phyloP scores from a whole-genome alignment of 2,888 invertebrate species.

The Platynereis dumerilii region DNA sequence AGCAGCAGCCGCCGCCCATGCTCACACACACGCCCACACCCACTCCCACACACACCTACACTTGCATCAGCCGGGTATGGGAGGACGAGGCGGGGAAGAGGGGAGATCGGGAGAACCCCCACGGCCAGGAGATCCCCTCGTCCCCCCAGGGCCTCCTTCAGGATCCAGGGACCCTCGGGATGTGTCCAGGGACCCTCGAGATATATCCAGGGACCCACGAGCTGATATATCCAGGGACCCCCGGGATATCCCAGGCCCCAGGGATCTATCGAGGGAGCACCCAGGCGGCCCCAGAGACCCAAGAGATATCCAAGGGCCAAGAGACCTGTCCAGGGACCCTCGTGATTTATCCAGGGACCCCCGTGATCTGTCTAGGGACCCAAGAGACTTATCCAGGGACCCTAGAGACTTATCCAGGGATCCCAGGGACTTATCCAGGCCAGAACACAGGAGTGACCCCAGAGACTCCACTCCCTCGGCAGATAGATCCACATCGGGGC shows the following conservation, averaged over 20 bases:
- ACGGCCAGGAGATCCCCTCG: not conserved
- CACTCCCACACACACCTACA: constrained; percentile 88
- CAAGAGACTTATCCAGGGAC: too few relatives aligned
- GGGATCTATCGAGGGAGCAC: too few relatives aligned
- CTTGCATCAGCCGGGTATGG: constrained; percentile 47
- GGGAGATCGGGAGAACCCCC: not conserved
- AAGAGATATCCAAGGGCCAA: too few relatives aligned
- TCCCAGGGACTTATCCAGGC: constrained; percentile 1
- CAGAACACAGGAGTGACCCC: constrained; percentile 4
- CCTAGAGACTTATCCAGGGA: not conserved
- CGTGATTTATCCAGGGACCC: too few relatives aligned
- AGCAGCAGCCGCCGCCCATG: constrained; percentile 39
- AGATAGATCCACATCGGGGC: constrained; percentile 1
- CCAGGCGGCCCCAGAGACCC: too few relatives aligned
- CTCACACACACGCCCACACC: constrained; percentile 90
- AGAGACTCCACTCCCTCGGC: constrained; percentile 3
- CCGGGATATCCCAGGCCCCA: too few relatives aligned
- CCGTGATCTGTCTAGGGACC: too few relatives aligned
- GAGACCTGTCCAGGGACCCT: too few relatives aligned
- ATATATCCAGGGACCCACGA: too few relatives aligned
- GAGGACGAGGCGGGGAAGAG: not conserved
- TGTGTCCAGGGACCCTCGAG: too few relatives aligned
- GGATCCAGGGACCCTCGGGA: not conserved
- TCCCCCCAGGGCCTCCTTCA: not conserved
- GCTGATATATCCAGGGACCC: too few relatives aligned